A percentile compares a stretch with the other conserved stretches of the same genome.
Conservation (phyloP, 2,113 vertebrate species). For the Otus sunia region DNA sequence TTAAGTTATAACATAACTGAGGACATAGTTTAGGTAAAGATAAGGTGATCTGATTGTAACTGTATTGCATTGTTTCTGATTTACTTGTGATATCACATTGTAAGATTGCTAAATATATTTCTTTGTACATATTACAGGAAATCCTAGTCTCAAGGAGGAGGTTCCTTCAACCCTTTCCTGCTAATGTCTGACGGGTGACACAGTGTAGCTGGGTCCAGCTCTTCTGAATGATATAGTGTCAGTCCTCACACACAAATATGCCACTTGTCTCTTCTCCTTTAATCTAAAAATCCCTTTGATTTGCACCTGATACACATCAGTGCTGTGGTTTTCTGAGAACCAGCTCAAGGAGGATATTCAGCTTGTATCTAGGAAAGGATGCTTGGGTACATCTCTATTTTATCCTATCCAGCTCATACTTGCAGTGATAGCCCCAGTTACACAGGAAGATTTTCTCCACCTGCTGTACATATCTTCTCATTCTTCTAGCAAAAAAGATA, state of each 20-base stretch:
- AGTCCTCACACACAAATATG: background rate
- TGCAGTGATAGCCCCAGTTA: background rate
- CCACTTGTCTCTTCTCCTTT: background rate
- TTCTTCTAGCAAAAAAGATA: background rate
- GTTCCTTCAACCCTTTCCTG: background rate
- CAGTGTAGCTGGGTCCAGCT: background rate
- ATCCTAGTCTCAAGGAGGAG: background rate
- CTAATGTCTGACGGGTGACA: background rate
- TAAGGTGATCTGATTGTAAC: background rate
- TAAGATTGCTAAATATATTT: background rate
- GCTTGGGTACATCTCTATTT: background rate
- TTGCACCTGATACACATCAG: background rate
- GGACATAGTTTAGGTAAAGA: background rate
- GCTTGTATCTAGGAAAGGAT: background rate
- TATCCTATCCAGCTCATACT: background rate
- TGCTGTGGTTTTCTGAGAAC: background rate
- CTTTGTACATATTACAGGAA: background rate
- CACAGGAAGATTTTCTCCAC: background rate
- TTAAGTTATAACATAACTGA: background rate
- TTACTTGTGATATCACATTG: background rate
- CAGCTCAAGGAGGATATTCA: background rate
- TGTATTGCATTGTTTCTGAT: background rate
- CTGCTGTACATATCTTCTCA: background rate
- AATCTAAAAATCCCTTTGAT: background rate
- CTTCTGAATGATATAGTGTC: background rate